Percentiles rank a stretch among this genome's conserved stretches.
These are phyloP conservation scores for Hippopotamus amphibius DNA, from an alignment of 2,113 vertebrate genomes.

Conservation along the genomic window DNA sequence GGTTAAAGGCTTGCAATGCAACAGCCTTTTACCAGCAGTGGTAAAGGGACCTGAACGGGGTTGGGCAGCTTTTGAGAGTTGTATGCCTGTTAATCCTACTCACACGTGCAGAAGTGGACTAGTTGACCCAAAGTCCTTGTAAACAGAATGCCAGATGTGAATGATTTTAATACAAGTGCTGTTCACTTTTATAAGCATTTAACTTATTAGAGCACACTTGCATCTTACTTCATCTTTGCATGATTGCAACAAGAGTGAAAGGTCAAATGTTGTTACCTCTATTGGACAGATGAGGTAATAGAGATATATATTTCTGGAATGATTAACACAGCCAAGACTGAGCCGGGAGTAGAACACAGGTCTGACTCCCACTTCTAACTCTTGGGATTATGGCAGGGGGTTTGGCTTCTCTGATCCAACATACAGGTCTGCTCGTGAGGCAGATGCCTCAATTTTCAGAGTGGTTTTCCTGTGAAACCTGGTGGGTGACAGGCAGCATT, in stretches of 20 bases:
- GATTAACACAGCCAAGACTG: neutral
- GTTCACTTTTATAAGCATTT: neutral
- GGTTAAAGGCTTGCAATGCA: neutral
- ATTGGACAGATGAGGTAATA: neutral
- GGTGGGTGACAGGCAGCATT: neutral
- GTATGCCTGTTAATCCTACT: neutral
- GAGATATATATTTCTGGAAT: neutral
- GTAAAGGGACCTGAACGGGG: neutral
- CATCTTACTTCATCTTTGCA: neutral
- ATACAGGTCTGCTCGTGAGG: neutral
- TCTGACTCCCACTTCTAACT: constrained; percentile 46
- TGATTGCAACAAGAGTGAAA: neutral
- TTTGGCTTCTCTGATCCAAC: neutral
- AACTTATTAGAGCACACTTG: neutral
- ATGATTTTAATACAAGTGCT: neutral
- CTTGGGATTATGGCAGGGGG: neutral
- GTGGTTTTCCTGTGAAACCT: neutral
- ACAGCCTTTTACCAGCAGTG: neutral
- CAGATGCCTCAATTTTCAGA: neutral
- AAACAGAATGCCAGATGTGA: neutral
- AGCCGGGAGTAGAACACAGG: neutral
- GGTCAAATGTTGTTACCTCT: neutral
- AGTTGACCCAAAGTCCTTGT: neutral
- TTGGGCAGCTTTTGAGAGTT: neutral
- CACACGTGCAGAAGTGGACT: rapidly evolving